Conservation (phyloP, 2,797 vertebrate genomes). For the Lateolabrax maculatus region DNA sequence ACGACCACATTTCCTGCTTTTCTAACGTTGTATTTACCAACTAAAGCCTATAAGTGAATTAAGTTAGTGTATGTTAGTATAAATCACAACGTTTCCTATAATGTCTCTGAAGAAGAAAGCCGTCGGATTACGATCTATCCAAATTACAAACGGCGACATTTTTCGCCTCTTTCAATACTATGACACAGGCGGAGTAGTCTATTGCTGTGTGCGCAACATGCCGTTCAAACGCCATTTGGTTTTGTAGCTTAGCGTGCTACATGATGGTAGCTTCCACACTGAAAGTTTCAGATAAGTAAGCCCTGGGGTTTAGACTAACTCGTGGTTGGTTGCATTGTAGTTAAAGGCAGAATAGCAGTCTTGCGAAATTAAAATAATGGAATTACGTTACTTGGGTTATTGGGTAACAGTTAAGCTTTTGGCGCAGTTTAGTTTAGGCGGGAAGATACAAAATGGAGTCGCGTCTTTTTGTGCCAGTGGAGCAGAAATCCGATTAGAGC, state of each 20-base stretch:
- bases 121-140: fast-evolving
- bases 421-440: constrained; percentile 83
- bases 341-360: fast-evolving
- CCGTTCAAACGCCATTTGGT: constrained; percentile 79
- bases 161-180: fast-evolving
- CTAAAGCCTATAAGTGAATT: neutral
- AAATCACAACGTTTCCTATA: neutral
- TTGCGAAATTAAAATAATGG: fast-evolving
- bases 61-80: neutral
- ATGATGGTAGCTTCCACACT: neutral
- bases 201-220: constrained; percentile 47
- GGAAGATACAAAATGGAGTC: constrained; percentile 90
- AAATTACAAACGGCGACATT: fast-evolving
- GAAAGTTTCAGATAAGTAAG: neutral
- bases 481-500: constrained; percentile 80
- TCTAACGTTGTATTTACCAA: neutral
- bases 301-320: fast-evolving
- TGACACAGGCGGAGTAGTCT: neutral
- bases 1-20: fast-evolving
- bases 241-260: constrained; percentile 48
- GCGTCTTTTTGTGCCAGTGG: constrained; percentile 80
- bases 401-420: constrained; percentile 27
- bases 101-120: fast-evolving
- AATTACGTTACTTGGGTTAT: neutral
- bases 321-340: fast-evolving